Evolutionary conservation across 2,797 vertebrate species (phyloP), one percentile per base, ranked within the genome.

Genomic region (Enteromius treurensis): DNA sequence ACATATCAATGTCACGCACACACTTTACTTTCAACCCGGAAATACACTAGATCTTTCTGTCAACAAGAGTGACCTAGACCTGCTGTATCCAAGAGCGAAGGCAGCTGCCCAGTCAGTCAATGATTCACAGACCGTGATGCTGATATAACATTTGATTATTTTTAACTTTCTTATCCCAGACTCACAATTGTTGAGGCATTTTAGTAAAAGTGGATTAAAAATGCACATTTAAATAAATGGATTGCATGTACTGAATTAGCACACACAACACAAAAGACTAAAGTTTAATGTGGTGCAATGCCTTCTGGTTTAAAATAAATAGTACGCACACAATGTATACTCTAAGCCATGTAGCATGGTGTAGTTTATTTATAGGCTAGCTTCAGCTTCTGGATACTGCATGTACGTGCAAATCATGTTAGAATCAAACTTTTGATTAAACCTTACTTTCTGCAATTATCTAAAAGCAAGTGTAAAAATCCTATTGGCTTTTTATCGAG

Each of bases 51-150:
- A 69, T 78, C 75, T 78, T 29, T 75, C 29, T 55, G 53, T 71
- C 70, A 82, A 71, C 45, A 84, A 14, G 13, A 62, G n/a, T 82
- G 60, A 83, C 74, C 75, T 58, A 62, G 60, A 81, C 78, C 69
- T 68, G 29, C 53, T 65, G 69, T 47, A 21, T 42, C 32, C 23
- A 82, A 69, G 45, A 70, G 10, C 19, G 5, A 37, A 53, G n/a
- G 37, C 60, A 68, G 82, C 77, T 70, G 79, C 34, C 80, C 40
- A 73, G 55, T 23, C 8, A 71, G 68, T 81, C 40, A 81, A 73
- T 64, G 79, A 74, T 64, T 81, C 69, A 62, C 19, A 47, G n/a
- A 58, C n/a, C 19, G n/a, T 4, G 14, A 14, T 26, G n/a, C 6
- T 14, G 15, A 60, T 42, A 60, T 76, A 76, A 60, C 74, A 40